phyloP scores from a whole-genome alignment of 2,113 vertebrate genomes.

The Chaetorhynchus papuensis region DNA sequence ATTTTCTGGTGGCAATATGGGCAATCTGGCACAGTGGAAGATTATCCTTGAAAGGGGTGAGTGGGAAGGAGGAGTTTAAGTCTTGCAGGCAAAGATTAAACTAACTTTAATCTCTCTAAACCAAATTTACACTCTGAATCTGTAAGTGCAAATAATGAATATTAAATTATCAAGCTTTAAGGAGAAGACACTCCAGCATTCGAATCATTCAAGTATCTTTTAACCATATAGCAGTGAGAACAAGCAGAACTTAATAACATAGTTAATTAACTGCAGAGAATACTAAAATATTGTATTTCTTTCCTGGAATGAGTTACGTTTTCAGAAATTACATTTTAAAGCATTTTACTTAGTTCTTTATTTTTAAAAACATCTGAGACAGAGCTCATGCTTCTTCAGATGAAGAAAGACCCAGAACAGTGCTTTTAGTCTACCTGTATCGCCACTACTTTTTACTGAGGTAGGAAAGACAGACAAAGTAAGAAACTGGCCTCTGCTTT shows the following conservation, averaged over 20 bases:
- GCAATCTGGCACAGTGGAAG: slow-evolving; percentile 47
- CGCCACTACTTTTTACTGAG: neutral
- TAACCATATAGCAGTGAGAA: neutral
- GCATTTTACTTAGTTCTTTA: neutral
- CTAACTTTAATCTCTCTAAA: neutral
- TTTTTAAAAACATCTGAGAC: neutral
- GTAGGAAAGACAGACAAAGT: neutral
- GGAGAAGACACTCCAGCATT: neutral
- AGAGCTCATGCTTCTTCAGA: neutral
- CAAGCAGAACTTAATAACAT: neutral
- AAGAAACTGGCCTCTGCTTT: neutral
- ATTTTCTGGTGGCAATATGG: slow-evolving; percentile 68
- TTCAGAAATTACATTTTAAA: neutral
- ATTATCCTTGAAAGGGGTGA: neutral
- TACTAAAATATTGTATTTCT: neutral
- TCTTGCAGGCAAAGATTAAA: neutral
- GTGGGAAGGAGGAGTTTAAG: neutral
- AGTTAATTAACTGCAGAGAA: neutral
- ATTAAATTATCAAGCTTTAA: neutral
- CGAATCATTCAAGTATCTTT: neutral
- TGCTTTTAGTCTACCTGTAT: neutral
- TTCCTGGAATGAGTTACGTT: neutral
- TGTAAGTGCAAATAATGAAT: neutral
- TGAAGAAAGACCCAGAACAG: neutral
- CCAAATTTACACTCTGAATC: neutral